Evolutionary conservation across 2,888 invertebrate genomes (phyloP).

Genomic region (Aproaerema taeniolella): DNA sequence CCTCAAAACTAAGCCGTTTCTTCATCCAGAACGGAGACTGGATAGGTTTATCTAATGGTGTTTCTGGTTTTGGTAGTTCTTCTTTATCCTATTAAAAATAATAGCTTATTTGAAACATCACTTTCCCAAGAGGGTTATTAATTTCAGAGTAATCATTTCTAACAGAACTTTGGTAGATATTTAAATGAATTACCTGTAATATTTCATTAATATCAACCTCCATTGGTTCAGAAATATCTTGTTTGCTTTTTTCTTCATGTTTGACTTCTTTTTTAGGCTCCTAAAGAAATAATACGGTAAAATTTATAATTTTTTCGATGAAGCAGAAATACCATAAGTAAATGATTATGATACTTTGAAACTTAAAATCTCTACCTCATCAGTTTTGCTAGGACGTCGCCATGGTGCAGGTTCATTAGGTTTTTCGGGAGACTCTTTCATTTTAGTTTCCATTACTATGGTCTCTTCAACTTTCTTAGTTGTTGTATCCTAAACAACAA

Average conservation of each 20-base stretch:
- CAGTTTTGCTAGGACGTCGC: conserved; percentile 18
- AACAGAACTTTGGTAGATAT: too few species aligned
- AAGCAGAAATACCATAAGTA: too few species aligned
- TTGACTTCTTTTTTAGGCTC: neutral
- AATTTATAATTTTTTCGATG: neutral
- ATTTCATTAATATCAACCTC: conserved; percentile 15
- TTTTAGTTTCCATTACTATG: conserved; percentile 25
- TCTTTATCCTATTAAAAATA: conserved; percentile 33
- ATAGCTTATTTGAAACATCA: neutral
- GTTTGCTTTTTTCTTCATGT: too few species aligned
- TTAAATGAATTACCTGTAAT: conserved; percentile 17
- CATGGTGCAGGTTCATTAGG: conserved; percentile 11
- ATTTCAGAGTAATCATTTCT: too few species aligned
- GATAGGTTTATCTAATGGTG: conserved; percentile 29
- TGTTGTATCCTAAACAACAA: conserved; percentile 20
- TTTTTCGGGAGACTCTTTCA: conserved; percentile 29
- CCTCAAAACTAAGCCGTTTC: conserved; percentile 38
- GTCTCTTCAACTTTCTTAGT: conserved; percentile 17
- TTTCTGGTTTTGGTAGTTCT: conserved; percentile 29
- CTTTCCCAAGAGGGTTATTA: too few species aligned
- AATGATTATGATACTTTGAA: neutral
- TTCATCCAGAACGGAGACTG: conserved; percentile 35
- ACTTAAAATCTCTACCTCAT: conserved; percentile 23
- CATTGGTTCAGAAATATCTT: neutral
- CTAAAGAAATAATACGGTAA: neutral